Conservation (phyloP, 1,140 invertebrate genomes). For the Calycopis cecrops region DNA sequence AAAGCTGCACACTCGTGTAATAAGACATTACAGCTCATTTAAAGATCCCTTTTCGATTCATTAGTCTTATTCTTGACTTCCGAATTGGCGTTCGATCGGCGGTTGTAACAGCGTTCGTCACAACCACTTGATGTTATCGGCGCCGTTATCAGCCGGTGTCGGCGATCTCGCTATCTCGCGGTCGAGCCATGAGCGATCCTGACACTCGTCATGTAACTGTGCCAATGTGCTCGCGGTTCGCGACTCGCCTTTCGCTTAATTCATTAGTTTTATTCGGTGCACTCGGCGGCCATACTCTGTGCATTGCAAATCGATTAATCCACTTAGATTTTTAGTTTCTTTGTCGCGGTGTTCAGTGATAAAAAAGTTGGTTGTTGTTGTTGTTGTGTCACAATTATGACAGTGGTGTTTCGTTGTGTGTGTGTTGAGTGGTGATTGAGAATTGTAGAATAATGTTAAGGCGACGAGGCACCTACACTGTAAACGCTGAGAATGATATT, state of each 20-base stretch:
- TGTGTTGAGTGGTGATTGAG: slow-evolving; percentile 11
- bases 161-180: slow-evolving; percentile 63
- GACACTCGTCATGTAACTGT: slow-evolving; percentile 59
- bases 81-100: too few relatives aligned
- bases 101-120: slow-evolving; percentile 18
- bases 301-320: slow-evolving; percentile 24
- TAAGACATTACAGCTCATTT: too few relatives aligned
- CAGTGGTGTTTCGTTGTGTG: slow-evolving; percentile 2
- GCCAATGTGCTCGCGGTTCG: slow-evolving; percentile 61
- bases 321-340: neutral
- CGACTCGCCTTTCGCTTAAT: slow-evolving; percentile 53
- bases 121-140: slow-evolving; percentile 46
- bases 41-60: too few relatives aligned
- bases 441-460: slow-evolving; percentile 48
- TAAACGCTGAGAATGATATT: slow-evolving; percentile 48
- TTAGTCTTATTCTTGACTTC: too few relatives aligned
- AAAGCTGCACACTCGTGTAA: too few relatives aligned
- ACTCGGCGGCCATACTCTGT: slow-evolving; percentile 18
- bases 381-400: neutral
- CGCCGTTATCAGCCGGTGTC: slow-evolving; percentile 55
- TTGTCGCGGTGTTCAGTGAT: neutral
- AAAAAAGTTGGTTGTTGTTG: too few relatives aligned
- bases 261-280: slow-evolving; percentile 35
- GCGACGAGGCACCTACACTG: slow-evolving; percentile 59
- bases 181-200: slow-evolving; percentile 49